Conservation (phyloP, 2,113 vertebrate genomes). For the Stictonetta naevosa region DNA sequence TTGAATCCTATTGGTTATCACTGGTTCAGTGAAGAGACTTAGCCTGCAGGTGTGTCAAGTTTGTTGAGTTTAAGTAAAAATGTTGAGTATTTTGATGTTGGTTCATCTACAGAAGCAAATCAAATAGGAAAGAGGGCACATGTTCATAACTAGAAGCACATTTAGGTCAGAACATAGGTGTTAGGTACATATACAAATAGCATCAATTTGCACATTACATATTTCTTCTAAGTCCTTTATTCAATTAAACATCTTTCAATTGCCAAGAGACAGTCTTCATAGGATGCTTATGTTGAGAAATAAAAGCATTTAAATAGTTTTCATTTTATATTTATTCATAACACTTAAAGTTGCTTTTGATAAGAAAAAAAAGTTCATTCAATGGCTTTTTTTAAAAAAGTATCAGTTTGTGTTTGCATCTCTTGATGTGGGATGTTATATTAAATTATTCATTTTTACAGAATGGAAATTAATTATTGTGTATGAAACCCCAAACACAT, state of each 20-base stretch:
- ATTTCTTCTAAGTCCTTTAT: neutral
- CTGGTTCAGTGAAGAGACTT: neutral
- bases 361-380: conserved; percentile 62
- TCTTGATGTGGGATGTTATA: conserved; percentile 69
- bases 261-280: neutral
- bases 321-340: conserved; percentile 27
- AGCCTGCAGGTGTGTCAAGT: neutral
- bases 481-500: conserved; percentile 84
- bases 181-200: neutral
- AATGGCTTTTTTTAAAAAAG: conserved; percentile 8
- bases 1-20: conserved; percentile 21
- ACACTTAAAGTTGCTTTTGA: conserved; percentile 10
- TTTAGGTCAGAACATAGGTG: neutral
- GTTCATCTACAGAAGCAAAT: neutral
- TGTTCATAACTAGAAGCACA: neutral
- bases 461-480: conserved; percentile 85
- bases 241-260: neutral
- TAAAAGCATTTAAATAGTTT: neutral
- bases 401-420: conserved; percentile 73
- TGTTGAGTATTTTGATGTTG: neutral
- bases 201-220: neutral
- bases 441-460: conserved; percentile 84
- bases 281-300: neutral
- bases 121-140: neutral
- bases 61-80: conserved; percentile 18